Conservation (phyloP, 2,797 vertebrate species). For the Peromyscus aztecus region DNA sequence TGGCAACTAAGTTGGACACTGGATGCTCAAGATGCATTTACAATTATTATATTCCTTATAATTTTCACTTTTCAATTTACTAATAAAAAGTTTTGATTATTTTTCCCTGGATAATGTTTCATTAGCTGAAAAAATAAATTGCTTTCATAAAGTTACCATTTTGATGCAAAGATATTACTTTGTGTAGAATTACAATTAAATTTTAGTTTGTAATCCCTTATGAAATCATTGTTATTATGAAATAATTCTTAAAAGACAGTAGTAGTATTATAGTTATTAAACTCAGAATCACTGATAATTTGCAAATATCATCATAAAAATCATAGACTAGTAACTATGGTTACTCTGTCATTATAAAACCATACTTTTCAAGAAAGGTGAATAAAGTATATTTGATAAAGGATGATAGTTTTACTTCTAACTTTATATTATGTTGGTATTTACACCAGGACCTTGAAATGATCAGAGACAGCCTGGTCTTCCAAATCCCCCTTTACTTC, state of each 20-base stretch:
- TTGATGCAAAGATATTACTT: constrained; percentile 42
- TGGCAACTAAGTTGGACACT: not conserved
- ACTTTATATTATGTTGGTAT: not conserved
- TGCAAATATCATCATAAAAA: not conserved
- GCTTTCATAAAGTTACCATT: not conserved
- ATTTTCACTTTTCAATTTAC: not conserved
- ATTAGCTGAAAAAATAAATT: not conserved
- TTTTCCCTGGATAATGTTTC: not conserved
- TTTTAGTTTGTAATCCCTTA: constrained; percentile 40
- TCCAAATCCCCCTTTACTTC: not conserved
- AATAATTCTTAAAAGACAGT: not conserved
- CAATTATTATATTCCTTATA: constrained; percentile 16
- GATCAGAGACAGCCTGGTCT: not conserved
- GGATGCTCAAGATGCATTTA: not conserved
- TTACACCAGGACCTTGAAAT: not conserved
- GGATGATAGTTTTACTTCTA: not conserved
- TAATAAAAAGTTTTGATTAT: not conserved
- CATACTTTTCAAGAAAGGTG: not conserved
- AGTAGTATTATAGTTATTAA: not conserved
- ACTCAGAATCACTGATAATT: constrained; percentile 12
- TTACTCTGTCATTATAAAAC: not conserved
- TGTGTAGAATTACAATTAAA: not conserved
- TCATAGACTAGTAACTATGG: not conserved
- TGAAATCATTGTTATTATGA: not conserved
- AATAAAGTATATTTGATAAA: not conserved